Conservation (phyloP, 1,140 invertebrate species). For the Drosophila repleta region DNA sequence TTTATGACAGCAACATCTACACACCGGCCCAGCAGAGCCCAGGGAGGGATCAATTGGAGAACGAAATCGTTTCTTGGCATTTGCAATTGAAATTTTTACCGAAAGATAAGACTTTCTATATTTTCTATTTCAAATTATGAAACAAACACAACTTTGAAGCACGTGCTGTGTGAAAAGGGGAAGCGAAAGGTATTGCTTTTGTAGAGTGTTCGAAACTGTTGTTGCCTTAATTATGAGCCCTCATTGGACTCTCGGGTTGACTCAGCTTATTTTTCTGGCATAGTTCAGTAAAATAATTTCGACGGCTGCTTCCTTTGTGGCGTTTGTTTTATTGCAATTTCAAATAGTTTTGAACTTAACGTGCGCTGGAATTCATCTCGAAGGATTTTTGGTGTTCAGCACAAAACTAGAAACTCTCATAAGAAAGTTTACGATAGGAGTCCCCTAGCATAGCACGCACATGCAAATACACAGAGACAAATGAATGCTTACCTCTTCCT, state of each 20-base stretch:
- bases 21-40: constrained; percentile 20
- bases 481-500: constrained; percentile 5
- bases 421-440: constrained; percentile 77
- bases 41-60: constrained; percentile 73
- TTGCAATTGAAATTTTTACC: constrained; percentile 13
- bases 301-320: constrained; percentile 4
- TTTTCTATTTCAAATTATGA: constrained; percentile 38
- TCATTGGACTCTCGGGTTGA: neutral
- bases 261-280: constrained; percentile 8
- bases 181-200: no score
- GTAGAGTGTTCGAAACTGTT: neutral
- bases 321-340: constrained; percentile 58
- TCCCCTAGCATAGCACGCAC: constrained; percentile 40
- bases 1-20: constrained; percentile 49
- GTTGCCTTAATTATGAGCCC: constrained; percentile 44
- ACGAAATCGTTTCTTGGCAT: constrained; percentile 40
- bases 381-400: constrained; percentile 69
- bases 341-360: constrained; percentile 68
- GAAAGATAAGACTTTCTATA: constrained; percentile 10
- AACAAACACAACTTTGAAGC: constrained; percentile 22
- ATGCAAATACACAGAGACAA: constrained; percentile 72
- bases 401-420: constrained; percentile 78
- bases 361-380: constrained; percentile 36
- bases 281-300: constrained; percentile 42
- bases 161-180: constrained; percentile 8